Conservation (phyloP, 2,888 invertebrate species). For the Acanthoscelides obtectus region DNA sequence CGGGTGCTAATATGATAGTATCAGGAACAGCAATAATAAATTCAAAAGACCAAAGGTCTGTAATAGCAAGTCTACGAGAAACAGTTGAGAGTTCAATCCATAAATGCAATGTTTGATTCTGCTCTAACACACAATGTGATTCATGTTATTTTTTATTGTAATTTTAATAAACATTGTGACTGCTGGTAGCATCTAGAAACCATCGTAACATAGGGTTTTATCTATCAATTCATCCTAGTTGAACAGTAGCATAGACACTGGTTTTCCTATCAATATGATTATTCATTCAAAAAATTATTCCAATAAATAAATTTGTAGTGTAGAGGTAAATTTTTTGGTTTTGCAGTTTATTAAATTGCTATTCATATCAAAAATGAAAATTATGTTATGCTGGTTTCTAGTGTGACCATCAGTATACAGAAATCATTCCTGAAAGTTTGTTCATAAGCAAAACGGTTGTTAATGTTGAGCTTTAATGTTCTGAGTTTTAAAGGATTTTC, state of each 20-base stretch:
- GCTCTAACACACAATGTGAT: constrained; percentile 16
- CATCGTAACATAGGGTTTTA: too few relatives aligned
- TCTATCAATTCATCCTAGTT: too few relatives aligned
- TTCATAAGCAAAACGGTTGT: constrained; percentile 1
- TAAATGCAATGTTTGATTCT: constrained; percentile 47
- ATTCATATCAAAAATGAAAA: neutral
- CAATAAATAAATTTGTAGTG: too few relatives aligned
- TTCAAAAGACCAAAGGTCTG: constrained; percentile 72
- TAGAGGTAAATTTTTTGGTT: too few relatives aligned
- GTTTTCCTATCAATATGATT: too few relatives aligned
- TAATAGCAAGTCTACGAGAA: constrained; percentile 68
- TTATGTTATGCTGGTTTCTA: neutral
- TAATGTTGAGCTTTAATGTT: constrained; percentile 12
- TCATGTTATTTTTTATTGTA: constrained; percentile 13
- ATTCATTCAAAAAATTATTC: too few relatives aligned
- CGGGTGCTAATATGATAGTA: constrained; percentile 98
- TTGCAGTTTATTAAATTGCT: too few relatives aligned
- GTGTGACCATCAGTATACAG: constrained; percentile 8
- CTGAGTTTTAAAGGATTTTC: constrained; percentile 5
- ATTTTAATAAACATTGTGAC: neutral
- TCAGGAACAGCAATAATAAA: constrained; percentile 92
- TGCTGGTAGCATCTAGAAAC: neutral
- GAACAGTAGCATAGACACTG: too few relatives aligned
- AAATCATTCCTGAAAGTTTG: constrained; percentile 7
- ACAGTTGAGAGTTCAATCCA: constrained; percentile 62